Evolutionary conservation across 2,888 invertebrate genomes (phyloP).

Genomic region (Lepidonotus clava): DNA sequence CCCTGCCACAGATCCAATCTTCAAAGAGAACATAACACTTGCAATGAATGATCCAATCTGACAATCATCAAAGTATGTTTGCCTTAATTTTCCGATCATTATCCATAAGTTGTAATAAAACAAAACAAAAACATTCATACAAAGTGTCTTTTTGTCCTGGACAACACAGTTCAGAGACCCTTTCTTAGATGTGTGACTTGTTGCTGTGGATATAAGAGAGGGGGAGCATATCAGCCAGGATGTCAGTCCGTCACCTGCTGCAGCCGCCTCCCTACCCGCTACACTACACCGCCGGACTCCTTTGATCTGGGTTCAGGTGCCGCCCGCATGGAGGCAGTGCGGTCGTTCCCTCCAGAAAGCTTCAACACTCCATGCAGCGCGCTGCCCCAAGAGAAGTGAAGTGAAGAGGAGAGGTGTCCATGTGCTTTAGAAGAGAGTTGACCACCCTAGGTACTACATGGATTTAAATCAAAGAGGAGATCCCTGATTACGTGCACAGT

Average conservation of each 20-base stretch:
- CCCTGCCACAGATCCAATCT: too few relatives aligned
- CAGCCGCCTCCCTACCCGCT: background rate
- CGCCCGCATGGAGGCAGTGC: background rate
- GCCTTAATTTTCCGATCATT: background rate
- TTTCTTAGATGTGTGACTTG: background rate
- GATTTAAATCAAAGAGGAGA: background rate
- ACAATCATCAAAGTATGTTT: too few relatives aligned
- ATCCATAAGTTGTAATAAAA: background rate
- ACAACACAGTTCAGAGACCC: background rate
- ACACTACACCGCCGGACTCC: background rate
- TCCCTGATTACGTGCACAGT: background rate
- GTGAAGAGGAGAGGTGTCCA: background rate
- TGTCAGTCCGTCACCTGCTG: too few relatives aligned
- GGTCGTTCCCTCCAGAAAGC: background rate
- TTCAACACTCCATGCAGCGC: background rate
- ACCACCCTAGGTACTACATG: background rate
- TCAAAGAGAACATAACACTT: too few relatives aligned
- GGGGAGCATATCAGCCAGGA: background rate
- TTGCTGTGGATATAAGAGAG: background rate
- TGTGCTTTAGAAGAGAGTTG: background rate
- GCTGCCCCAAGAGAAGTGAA: background rate
- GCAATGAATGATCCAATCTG: too few relatives aligned
- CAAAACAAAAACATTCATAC: background rate
- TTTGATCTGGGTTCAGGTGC: conserved; percentile 13
- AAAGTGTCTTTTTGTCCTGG: background rate